Percentiles rank a stretch among this genome's conserved stretches.
phyloP scores from a whole-genome alignment of 2,113 vertebrate genomes.

The Lagopus muta region DNA sequence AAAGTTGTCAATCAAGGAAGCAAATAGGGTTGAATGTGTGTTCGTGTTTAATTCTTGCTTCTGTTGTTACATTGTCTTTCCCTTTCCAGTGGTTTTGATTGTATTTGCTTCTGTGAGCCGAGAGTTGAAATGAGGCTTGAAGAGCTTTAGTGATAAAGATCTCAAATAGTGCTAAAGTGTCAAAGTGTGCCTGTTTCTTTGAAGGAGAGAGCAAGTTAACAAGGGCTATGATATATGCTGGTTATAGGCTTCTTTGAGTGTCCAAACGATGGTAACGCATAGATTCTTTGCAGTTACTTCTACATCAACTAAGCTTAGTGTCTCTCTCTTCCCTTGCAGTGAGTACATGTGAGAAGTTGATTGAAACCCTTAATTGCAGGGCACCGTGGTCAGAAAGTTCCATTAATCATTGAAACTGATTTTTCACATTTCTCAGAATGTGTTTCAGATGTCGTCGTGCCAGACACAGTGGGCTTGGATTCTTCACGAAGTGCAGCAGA shows the following conservation, averaged over 20 bases:
- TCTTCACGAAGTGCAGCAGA: background rate
- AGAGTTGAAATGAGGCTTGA: background rate
- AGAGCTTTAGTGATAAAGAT: background rate
- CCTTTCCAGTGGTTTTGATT: rapidly evolving
- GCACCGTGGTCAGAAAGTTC: background rate
- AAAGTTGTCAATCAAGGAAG: background rate
- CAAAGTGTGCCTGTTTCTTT: background rate
- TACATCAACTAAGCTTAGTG: too few species aligned
- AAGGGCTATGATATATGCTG: background rate
- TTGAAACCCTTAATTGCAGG: background rate
- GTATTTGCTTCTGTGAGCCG: background rate
- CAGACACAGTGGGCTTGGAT: background rate
- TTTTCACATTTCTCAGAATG: background rate
- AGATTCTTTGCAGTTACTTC: background rate
- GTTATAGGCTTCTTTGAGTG: background rate
- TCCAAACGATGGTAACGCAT: background rate
- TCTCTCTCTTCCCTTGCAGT: background rate
- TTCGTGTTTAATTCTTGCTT: background rate
- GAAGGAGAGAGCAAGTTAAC: too few species aligned
- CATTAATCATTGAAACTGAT: background rate
- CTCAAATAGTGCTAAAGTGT: background rate
- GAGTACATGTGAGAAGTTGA: background rate
- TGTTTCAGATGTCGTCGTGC: background rate
- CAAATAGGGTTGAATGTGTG: background rate
- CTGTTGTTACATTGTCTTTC: background rate